A percentile compares a stretch with the other conserved stretches of the same genome.
Evolutionary conservation across 2,888 invertebrate genomes (phyloP).

Genomic region (Cosmia trapezina): DNA sequence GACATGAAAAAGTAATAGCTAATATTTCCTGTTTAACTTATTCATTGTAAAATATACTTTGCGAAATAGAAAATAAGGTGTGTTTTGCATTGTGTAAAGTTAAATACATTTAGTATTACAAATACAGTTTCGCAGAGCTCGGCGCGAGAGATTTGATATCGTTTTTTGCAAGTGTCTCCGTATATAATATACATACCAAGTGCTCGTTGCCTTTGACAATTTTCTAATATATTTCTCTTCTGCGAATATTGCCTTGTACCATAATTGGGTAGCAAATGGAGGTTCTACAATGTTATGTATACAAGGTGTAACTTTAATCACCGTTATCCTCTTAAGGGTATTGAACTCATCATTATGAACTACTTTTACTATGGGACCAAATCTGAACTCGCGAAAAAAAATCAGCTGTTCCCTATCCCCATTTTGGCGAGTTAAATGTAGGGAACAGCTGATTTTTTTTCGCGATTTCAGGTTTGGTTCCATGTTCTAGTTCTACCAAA

Average conservation of each 20-base stretch:
- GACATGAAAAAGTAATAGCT: conserved; percentile 32
- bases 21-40: conserved; percentile 52
- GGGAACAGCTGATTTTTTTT: no score
- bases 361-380: no score
- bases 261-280: conserved; percentile 26
- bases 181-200: conserved; percentile 36
- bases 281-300: background rate
- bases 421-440: no score
- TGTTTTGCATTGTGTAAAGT: conserved; percentile 21
- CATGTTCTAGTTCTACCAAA: no score
- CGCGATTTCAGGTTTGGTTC: no score
- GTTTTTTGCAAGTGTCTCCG: conserved; percentile 51
- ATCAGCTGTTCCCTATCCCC: no score
- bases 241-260: conserved; percentile 26
- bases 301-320: no score
- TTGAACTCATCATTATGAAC: background rate
- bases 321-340: no score
- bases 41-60: conserved; percentile 24
- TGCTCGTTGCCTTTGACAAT: conserved; percentile 45
- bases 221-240: conserved; percentile 44
- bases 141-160: conserved; percentile 62
- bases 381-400: no score
- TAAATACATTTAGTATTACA: conserved; percentile 57
- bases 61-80: accelerated
- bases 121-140: conserved; percentile 46